A percentile compares a stretch with the other conserved stretches of the same genome.
Conservation (phyloP, 2,888 invertebrate species). For the Mythimna impura region DNA sequence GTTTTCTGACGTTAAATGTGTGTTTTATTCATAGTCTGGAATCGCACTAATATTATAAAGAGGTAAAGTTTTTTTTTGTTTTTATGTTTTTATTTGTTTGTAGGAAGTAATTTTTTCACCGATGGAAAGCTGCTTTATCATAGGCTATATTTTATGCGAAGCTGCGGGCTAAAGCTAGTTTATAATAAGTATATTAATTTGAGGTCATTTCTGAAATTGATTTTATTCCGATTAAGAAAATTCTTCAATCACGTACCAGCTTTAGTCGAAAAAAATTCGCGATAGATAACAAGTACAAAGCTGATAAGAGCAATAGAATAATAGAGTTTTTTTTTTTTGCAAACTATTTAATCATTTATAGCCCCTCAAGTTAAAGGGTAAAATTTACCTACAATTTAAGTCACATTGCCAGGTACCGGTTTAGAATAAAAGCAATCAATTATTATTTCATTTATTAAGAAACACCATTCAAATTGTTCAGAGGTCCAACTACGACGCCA, state of each 20-base stretch:
- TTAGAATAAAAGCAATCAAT: background rate
- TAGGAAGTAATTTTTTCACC: no score
- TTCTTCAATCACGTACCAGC: no score
- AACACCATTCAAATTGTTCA: background rate
- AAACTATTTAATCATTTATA: background rate
- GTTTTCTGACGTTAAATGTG: conserved; percentile 70
- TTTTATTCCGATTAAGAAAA: background rate
- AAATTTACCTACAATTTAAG: background rate
- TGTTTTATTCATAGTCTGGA: conserved; percentile 71
- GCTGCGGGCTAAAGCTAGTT: no score
- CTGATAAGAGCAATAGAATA: background rate
- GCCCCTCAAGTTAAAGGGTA: no score
- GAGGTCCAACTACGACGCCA: no score
- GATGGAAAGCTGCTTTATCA: no score
- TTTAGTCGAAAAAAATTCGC: no score
- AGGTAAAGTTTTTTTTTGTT: no score
- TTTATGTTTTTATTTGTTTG: no score
- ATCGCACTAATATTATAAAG: no score
- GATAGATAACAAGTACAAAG: no score
- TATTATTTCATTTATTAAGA: background rate
- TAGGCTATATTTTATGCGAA: no score
- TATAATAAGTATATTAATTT: background rate
- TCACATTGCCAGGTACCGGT: background rate
- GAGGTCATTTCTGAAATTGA: background rate
- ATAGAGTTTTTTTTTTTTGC: background rate